Evolutionary conservation across 2,888 invertebrate species (phyloP).

Genomic region (Cantharis rufa): DNA sequence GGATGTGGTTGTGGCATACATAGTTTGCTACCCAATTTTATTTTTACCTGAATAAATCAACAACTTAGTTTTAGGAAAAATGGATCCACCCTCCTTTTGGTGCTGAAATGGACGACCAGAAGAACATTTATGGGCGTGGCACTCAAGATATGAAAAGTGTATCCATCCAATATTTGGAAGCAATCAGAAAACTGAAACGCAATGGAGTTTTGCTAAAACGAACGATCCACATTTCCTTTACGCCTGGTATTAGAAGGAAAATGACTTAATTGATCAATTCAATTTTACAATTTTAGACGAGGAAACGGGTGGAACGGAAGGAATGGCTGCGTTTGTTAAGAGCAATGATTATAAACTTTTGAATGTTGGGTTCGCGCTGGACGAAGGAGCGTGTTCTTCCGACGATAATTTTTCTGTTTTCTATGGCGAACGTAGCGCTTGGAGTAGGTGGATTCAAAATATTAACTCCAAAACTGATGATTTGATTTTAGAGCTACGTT

Average conservation of each 20-base stretch:
- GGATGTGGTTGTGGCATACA: slow-evolving; percentile 89
- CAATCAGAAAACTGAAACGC: slow-evolving; percentile 67
- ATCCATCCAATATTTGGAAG: slow-evolving; percentile 78
- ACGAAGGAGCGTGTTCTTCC: slow-evolving; percentile 82
- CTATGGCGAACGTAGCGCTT: slow-evolving; percentile 77
- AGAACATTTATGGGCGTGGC: slow-evolving; percentile 82
- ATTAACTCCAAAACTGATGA: neutral
- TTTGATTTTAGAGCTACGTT: slow-evolving; percentile 64
- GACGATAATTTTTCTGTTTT: slow-evolving; percentile 69
- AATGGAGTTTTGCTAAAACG: slow-evolving; percentile 62
- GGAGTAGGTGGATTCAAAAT: slow-evolving; percentile 71
- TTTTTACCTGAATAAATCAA: neutral
- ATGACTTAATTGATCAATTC: neutral
- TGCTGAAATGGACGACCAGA: slow-evolving; percentile 81
- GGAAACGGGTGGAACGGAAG: slow-evolving; percentile 82
- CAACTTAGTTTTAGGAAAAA: slow-evolving; percentile 65
- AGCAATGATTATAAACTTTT: slow-evolving; percentile 75
- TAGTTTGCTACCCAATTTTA: neutral
- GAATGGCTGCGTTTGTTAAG: slow-evolving; percentile 78
- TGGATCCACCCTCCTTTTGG: slow-evolving; percentile 91
- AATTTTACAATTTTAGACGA: slow-evolving; percentile 67
- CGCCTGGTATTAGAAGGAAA: slow-evolving; percentile 60
- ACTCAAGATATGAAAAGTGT: slow-evolving; percentile 85
- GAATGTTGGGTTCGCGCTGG: slow-evolving; percentile 83
- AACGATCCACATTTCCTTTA: slow-evolving; percentile 73